Base-by-base conservation (phyloP, 2,113 vertebrate species). In the Chlamydotis undulata region DNA sequence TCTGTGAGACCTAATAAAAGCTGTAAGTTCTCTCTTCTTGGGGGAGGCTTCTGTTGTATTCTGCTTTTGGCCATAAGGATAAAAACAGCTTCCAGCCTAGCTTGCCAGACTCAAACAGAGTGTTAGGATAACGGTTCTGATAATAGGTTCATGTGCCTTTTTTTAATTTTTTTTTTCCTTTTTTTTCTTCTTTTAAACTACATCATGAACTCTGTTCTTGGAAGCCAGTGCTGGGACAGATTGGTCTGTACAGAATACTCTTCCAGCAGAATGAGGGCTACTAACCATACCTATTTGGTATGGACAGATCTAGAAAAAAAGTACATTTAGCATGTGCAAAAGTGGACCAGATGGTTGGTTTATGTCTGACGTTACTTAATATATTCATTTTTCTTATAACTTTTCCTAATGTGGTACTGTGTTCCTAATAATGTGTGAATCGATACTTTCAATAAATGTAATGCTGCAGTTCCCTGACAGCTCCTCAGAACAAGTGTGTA, bases 1-100 rank as follows among this genome's bases (percentile, higher is more conserved):
- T 35, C 90, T 90, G 50, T 86, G 89, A 92, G n/a, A 89, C 29
- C 35, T 88, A 96, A 93, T 94, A 96, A 96, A 96, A 85, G 33
- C 47, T 93, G 49, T 79, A 93, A 23, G 81, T 92, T 83, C 55
- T 87, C 10, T 71, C 65, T 81, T 76, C 70, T 41, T 65, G 57
- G 45, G 47, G 19, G 16, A 87, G 41, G 52, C 55, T 73, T 94
- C 77, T n/a, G 43, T 53, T 85, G 23, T 76, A 55, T 91, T 93
- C 37, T 83, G n/a, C 91, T 83, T 91, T 87, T 85, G 59, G 70
- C 53, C 15, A 19, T 33, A 63, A 37, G 24, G 25, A 31, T 64
- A 80, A 90, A 55, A 60, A 23, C 47, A 77, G n/a, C 75, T 85
- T 85, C 33, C 63, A 80, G 14, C 16, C 83, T 53, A 53, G 65